A percentile compares a stretch with the other conserved stretches of the same genome.
phyloP scores from a whole-genome alignment of 2,888 invertebrate genomes.

The Cartodere bifasciata region DNA sequence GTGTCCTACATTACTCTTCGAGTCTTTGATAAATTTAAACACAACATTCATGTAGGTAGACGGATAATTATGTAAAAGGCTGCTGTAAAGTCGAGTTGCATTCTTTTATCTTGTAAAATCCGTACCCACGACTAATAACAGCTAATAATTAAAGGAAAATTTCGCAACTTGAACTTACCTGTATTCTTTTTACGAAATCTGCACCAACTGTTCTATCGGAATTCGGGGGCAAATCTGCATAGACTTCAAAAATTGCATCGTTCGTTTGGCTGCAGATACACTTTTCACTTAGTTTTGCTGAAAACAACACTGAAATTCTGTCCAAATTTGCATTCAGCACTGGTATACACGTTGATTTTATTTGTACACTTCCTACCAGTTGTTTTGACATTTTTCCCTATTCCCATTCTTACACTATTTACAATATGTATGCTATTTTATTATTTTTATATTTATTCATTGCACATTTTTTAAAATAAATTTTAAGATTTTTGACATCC shows the following conservation, averaged over 20 bases:
- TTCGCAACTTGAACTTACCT: conserved; percentile 29
- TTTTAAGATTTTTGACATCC: conserved; percentile 10
- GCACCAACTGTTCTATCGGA: conserved; percentile 28
- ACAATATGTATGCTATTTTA: conserved; percentile 5
- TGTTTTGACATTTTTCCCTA: conserved; percentile 26
- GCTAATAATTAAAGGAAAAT: no score
- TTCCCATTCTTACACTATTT: conserved; percentile 25
- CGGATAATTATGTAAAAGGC: no score
- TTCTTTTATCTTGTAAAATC: no score
- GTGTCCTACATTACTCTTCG: no score
- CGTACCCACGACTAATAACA: no score
- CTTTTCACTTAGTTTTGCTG: conserved; percentile 30
- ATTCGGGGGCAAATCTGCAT: conserved; percentile 23
- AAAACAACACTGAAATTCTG: conserved; percentile 32
- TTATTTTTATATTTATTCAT: no score
- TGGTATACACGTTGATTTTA: conserved; percentile 30
- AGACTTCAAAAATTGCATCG: conserved; percentile 27
- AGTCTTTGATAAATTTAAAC: no score
- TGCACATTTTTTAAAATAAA: no score
- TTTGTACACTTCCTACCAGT: conserved; percentile 29
- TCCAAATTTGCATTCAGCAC: conserved; percentile 30
- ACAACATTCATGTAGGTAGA: no score
- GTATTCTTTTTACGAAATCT: conserved; percentile 32
- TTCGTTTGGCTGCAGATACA: conserved; percentile 13
- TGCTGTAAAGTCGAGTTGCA: no score